Conservation (phyloP, 1,140 invertebrate genomes). For the Panagrolaimus sp. region DNA sequence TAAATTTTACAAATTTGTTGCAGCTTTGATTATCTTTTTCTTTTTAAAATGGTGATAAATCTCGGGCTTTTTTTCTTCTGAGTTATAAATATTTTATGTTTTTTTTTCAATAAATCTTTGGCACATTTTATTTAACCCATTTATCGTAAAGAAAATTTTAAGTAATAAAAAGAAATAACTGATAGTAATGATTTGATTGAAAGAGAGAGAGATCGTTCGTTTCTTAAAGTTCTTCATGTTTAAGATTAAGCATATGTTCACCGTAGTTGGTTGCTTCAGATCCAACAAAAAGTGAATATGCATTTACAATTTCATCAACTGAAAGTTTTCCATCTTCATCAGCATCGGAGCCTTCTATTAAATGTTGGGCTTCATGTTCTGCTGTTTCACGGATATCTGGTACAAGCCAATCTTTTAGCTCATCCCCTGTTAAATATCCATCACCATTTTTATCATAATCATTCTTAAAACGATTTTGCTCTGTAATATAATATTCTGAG, state of each 20-base stretch:
- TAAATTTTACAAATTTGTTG: too few relatives aligned
- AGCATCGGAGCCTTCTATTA: constrained; percentile 80
- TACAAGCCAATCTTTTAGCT: constrained; percentile 81
- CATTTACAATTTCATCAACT: constrained; percentile 77
- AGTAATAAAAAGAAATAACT: too few relatives aligned
- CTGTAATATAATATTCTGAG: constrained; percentile 69
- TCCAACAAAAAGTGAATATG: constrained; percentile 86
- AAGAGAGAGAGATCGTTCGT: not conserved
- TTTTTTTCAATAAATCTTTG: too few relatives aligned
- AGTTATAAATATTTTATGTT: too few relatives aligned
- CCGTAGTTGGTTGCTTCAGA: constrained; percentile 93
- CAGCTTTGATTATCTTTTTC: too few relatives aligned
- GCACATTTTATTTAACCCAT: too few relatives aligned
- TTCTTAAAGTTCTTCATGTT: constrained; percentile 45
- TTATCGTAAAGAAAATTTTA: too few relatives aligned
- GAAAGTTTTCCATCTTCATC: constrained; percentile 76
- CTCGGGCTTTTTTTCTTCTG: too few relatives aligned
- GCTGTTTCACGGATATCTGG: constrained; percentile 82
- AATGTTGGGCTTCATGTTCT: constrained; percentile 79
- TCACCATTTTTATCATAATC: constrained; percentile 82
- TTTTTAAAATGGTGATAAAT: too few relatives aligned
- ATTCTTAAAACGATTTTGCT: constrained; percentile 82
- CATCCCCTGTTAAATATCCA: constrained; percentile 71
- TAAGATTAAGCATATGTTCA: constrained; percentile 74
- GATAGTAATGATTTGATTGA: not conserved